Conservation (phyloP, 2,113 vertebrate species). For the Chiloscyllium plagiosum region DNA sequence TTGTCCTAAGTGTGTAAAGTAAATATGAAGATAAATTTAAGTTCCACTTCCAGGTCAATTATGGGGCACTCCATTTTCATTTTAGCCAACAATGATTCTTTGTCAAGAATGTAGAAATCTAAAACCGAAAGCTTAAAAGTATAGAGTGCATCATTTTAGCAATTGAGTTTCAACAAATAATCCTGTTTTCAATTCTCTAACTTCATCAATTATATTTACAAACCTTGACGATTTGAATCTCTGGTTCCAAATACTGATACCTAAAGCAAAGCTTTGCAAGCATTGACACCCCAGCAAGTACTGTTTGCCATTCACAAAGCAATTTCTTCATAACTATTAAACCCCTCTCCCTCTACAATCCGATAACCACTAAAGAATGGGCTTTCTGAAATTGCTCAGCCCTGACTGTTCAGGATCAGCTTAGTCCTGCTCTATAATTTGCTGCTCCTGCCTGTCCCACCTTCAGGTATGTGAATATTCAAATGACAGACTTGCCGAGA, state of each 20-base stretch:
- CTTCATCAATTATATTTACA: not conserved
- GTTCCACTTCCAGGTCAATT: no score
- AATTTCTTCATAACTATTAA: not conserved
- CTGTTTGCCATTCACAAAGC: not conserved
- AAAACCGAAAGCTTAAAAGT: not conserved
- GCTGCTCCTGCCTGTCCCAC: not conserved
- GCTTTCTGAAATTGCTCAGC: not conserved
- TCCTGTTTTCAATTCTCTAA: not conserved
- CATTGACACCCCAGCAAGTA: not conserved
- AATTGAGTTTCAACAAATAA: not conserved
- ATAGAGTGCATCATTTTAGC: not conserved
- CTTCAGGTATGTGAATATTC: not conserved
- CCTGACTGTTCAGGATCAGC: not conserved
- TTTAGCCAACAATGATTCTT: not conserved
- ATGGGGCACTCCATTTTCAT: not conserved
- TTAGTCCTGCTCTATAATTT: not conserved
- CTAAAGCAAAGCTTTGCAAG: no score
- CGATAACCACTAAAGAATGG: not conserved
- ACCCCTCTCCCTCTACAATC: not conserved
- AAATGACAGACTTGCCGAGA: not conserved
- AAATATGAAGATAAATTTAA: no score
- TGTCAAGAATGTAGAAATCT: not conserved
- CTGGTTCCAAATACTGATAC: not conserved
- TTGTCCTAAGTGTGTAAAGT: no score
- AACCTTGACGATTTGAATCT: not conserved